Evolutionary conservation across 2,888 invertebrate genomes (phyloP).

Genomic region (Charanyca ferruginea): DNA sequence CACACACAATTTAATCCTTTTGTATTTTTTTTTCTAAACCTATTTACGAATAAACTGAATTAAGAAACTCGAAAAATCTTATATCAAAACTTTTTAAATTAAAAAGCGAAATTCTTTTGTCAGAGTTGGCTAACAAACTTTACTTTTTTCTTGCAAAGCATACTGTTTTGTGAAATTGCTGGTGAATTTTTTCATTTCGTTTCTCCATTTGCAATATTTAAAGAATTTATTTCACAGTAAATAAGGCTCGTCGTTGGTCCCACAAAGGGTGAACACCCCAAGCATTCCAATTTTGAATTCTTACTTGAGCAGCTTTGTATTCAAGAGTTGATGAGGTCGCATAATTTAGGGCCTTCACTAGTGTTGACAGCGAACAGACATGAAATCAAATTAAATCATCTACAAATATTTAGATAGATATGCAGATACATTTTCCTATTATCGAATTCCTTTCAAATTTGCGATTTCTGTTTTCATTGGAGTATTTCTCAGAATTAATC

Average conservation of each 20-base stretch:
- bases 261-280: slow-evolving; percentile 63
- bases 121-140: slow-evolving; percentile 65
- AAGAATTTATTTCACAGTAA: slow-evolving; percentile 57
- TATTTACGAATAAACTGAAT: slow-evolving; percentile 55
- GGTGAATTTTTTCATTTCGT: slow-evolving; percentile 46
- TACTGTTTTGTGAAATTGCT: slow-evolving; percentile 55
- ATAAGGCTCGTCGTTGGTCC: slow-evolving; percentile 45
- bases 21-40: slow-evolving; percentile 53
- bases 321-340: slow-evolving; percentile 59
- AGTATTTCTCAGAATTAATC: neutral
- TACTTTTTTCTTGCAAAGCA: slow-evolving; percentile 57
- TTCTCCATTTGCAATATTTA: slow-evolving; percentile 49
- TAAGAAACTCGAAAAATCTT: slow-evolving; percentile 61
- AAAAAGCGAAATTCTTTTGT: slow-evolving; percentile 69
- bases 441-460: slow-evolving; percentile 7
- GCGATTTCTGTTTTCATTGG: neutral
- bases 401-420: slow-evolving; percentile 23
- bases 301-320: slow-evolving; percentile 58
- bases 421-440: slow-evolving; percentile 16
- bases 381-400: slow-evolving; percentile 44
- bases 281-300: slow-evolving; percentile 69
- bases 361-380: slow-evolving; percentile 42
- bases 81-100: slow-evolving; percentile 69
- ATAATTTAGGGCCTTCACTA: slow-evolving; percentile 55
- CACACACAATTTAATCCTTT: slow-evolving; percentile 43